Percentiles rank a stretch among this genome's conserved stretches.
phyloP scores from a whole-genome alignment of 2,113 vertebrate genomes.

The Carollia perspicillata region DNA sequence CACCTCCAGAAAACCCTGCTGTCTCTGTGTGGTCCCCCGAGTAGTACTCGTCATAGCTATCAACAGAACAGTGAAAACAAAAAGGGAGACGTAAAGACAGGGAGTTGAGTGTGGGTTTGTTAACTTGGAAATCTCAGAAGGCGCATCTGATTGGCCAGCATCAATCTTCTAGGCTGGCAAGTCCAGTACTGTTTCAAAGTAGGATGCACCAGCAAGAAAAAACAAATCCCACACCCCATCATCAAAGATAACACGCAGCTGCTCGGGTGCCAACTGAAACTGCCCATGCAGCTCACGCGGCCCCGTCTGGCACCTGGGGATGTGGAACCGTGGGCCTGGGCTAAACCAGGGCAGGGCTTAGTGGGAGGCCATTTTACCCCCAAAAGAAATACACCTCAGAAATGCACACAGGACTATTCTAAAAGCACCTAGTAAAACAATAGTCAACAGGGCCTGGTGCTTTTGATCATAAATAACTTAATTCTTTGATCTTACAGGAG shows the following conservation, averaged over 20 bases:
- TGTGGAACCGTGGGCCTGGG: not conserved
- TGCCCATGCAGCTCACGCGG: not conserved
- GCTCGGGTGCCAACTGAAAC: constrained; percentile 66
- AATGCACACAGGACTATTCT: not conserved
- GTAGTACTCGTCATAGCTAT: constrained; percentile 76
- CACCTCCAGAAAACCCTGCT: constrained; percentile 80
- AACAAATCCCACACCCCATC: constrained; percentile 61
- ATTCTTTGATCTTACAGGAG: not conserved
- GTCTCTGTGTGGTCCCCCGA: constrained; percentile 73
- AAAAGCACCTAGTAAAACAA: not conserved
- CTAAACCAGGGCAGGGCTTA: not conserved
- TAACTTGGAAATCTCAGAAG: not conserved
- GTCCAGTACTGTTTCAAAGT: not conserved
- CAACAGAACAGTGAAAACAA: constrained; percentile 51
- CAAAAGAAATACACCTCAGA: not conserved
- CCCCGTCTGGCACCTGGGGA: not conserved
- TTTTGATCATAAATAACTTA: not conserved
- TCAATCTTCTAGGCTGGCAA: not conserved
- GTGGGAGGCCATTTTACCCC: not conserved
- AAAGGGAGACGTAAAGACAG: not conserved
- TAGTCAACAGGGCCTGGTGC: not conserved
- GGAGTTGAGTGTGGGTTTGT: not conserved
- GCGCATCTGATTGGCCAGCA: not conserved
- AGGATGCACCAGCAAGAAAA: constrained; percentile 37
- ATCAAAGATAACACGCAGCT: constrained; percentile 56